Conservation (phyloP, 2,888 invertebrate genomes). For the Trichopoda pennipes region DNA sequence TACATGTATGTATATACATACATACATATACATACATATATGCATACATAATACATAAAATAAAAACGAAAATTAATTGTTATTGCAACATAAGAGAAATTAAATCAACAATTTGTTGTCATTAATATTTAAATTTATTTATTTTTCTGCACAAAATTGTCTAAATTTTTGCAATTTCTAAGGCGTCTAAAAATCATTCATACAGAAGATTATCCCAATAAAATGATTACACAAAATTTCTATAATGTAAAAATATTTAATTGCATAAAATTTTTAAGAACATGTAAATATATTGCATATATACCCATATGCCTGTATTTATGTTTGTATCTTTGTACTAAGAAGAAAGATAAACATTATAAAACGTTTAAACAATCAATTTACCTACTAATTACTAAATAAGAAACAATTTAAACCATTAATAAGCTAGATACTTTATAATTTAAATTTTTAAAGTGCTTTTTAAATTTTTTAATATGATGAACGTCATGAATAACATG, state of each 20-base stretch:
- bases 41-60: background rate
- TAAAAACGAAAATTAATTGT: background rate
- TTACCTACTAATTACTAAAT: constrained; percentile 65
- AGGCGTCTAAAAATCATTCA: constrained; percentile 42
- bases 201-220: constrained; percentile 26
- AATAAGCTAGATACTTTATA: constrained; percentile 43
- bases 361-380: constrained; percentile 58
- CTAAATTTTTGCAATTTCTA: constrained; percentile 37
- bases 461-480: constrained; percentile 38
- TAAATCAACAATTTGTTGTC: constrained; percentile 44
- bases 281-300: too few species aligned
- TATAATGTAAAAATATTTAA: constrained; percentile 47
- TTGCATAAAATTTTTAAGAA: background rate
- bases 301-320: background rate
- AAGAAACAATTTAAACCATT: constrained; percentile 52
- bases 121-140: constrained; percentile 41
- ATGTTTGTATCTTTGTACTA: background rate
- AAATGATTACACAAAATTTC: constrained; percentile 37
- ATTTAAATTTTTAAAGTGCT: constrained; percentile 42
- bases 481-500: constrained; percentile 7
- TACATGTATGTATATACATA: too few species aligned
- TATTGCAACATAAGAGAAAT: constrained; percentile 15
- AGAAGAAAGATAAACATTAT: background rate
- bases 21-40: too few species aligned
- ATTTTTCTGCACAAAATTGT: constrained; percentile 15